phyloP scores from a whole-genome alignment of 2,888 invertebrate species.

The Piscicola geometra region DNA sequence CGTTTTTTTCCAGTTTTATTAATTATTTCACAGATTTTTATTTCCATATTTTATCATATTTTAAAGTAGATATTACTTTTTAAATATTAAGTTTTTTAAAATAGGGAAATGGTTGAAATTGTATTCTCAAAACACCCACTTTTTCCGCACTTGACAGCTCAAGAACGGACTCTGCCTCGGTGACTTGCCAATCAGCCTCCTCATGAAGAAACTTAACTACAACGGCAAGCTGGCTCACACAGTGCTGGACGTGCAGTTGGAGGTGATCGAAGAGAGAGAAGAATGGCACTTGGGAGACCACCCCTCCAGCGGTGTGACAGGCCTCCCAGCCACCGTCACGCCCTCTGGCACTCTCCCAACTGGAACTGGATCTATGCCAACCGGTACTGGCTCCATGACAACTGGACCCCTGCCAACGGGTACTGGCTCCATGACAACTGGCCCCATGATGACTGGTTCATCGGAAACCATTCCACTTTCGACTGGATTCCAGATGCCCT shows the following conservation, averaged over 20 bases:
- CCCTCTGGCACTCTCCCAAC: neutral
- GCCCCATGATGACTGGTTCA: neutral
- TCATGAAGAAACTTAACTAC: neutral
- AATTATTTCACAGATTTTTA: too few species aligned
- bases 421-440: neutral
- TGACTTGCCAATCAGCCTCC: neutral
- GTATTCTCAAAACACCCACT: too few species aligned
- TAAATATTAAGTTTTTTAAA: neutral
- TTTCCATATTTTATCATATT: too few species aligned
- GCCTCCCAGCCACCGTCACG: neutral
- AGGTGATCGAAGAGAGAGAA: conserved; percentile 1
- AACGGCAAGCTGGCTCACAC: neutral
- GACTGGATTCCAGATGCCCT: neutral
- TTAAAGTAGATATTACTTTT: too few species aligned
- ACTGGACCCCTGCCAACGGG: neutral
- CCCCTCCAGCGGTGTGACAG: neutral
- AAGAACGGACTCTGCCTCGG: neutral
- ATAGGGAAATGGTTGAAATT: neutral
- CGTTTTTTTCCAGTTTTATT: too few species aligned
- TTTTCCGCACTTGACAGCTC: neutral
- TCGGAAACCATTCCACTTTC: neutral
- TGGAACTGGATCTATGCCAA: neutral
- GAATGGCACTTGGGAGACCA: conserved; percentile 2
- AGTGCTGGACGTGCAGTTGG: neutral
- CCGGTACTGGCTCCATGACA: neutral